These are phyloP conservation scores for Brachyalestes nurse DNA, from an alignment of 2,797 vertebrate genomes.

Conservation along the genomic window DNA sequence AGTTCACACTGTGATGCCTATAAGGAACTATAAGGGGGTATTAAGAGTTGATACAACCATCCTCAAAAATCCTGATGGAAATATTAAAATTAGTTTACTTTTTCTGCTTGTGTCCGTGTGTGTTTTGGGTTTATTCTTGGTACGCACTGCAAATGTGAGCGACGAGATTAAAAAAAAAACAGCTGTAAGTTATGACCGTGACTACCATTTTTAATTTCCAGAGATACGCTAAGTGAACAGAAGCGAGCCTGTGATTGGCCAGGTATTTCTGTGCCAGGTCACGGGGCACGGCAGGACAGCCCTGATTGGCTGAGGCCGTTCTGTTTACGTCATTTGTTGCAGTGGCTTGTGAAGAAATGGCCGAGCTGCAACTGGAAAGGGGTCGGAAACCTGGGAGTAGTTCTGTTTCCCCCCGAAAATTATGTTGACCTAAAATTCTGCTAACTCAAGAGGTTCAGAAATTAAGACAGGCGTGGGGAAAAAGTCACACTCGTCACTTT, in stretches of 20 bases:
- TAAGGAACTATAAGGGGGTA: too few species aligned
- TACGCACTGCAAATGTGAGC: neutral
- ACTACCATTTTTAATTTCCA: neutral
- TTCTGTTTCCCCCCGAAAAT: too few species aligned
- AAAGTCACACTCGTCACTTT: too few species aligned
- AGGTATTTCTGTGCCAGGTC: constrained; percentile 58
- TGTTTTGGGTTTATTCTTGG: neutral
- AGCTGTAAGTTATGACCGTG: neutral
- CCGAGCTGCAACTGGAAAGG: constrained; percentile 6
- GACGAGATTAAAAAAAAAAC: neutral
- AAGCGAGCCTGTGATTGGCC: constrained; percentile 43
- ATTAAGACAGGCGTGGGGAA: too few species aligned
- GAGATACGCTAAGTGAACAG: constrained; percentile 11
- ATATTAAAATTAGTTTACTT: constrained; percentile 16
- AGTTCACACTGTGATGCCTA: too few species aligned
- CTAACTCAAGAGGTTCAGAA: neutral
- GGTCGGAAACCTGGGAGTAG: too few species aligned
- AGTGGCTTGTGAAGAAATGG: constrained; percentile 51
- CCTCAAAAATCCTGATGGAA: constrained; percentile 1
- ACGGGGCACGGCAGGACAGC: constrained; percentile 53
- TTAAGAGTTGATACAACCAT: neutral
- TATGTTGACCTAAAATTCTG: neutral
- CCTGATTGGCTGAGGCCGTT: constrained; percentile 65
- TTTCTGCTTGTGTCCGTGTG: constrained; percentile 2
- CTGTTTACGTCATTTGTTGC: constrained; percentile 77